phyloP scores from a whole-genome alignment of 2,113 vertebrate genomes.

The Vulpes ferrilata region DNA sequence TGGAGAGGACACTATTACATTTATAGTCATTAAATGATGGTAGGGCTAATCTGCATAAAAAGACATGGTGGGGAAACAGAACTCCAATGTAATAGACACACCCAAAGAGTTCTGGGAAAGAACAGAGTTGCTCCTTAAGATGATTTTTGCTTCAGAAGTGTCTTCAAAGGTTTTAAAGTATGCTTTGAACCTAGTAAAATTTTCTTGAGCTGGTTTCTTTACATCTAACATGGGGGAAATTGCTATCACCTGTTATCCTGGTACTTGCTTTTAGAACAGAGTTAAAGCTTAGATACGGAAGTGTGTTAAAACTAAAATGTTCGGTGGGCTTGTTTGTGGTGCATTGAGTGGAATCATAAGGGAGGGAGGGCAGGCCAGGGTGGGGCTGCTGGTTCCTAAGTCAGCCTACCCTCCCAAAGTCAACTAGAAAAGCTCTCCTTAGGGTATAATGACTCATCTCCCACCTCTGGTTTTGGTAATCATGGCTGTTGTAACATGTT shows the following conservation, averaged over 20 bases:
- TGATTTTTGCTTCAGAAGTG: neutral
- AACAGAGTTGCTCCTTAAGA: neutral
- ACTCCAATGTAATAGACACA: neutral
- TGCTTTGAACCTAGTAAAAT: neutral
- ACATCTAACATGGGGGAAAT: neutral
- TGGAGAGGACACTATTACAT: neutral
- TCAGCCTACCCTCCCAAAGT: neutral
- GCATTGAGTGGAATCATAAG: neutral
- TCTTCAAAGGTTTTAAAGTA: neutral
- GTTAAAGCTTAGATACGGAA: neutral
- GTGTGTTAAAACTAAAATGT: neutral
- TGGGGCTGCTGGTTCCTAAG: neutral
- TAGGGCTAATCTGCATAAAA: neutral
- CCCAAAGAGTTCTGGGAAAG: neutral
- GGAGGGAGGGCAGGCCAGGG: neutral
- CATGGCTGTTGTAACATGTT: neutral
- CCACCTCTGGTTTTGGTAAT: constrained; percentile 3
- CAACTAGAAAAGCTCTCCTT: neutral
- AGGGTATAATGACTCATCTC: neutral
- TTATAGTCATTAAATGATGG: neutral
- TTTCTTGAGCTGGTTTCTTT: neutral
- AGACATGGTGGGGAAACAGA: neutral
- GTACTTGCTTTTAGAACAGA: neutral
- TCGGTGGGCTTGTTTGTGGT: neutral
- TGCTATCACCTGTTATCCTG: neutral